These are phyloP conservation scores for Oncorhynchus mykiss DNA, from an alignment of 2,113 vertebrate species.

Conservation along the genomic window DNA sequence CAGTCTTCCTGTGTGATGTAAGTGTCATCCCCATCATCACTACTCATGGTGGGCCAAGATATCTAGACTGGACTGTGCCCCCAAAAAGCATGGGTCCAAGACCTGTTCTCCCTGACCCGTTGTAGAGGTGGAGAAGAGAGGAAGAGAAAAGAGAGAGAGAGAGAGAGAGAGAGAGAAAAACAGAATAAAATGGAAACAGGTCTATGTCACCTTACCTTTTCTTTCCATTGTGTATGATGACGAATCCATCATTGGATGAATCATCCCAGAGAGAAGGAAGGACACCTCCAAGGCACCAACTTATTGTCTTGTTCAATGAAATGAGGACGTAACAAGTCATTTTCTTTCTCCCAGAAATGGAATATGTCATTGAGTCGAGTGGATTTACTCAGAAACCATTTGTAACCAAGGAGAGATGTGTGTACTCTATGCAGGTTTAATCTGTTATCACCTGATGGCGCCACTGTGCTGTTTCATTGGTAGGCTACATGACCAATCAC, in stretches of 20 bases:
- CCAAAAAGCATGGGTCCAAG: neutral
- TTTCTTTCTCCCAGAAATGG: no score
- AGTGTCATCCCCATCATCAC: slow-evolving; percentile 23
- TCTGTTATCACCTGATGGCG: slow-evolving; percentile 32
- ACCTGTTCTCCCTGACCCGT: neutral
- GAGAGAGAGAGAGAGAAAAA: neutral
- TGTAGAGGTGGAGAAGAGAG: neutral
- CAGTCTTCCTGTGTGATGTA: slow-evolving; percentile 25
- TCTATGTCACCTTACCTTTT: neutral
- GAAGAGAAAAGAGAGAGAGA: slow-evolving; percentile 29
- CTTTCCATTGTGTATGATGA: slow-evolving; percentile 18
- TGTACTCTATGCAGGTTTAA: neutral
- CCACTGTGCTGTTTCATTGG: slow-evolving; percentile 22
- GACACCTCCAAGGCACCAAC: neutral
- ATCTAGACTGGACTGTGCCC: neutral
- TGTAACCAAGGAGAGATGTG: no score
- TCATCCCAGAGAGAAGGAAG: slow-evolving; percentile 22
- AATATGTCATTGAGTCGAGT: no score
- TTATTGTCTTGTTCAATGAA: no score
- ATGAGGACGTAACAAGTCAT: no score
- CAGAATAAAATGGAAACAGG: neutral
- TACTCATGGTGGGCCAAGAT: slow-evolving; percentile 18
- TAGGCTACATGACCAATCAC: neutral
- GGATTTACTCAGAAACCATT: no score
- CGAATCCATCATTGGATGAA: slow-evolving; percentile 8